Conservation (phyloP, 2,888 invertebrate genomes). For the Neoaliturus tenellus region DNA sequence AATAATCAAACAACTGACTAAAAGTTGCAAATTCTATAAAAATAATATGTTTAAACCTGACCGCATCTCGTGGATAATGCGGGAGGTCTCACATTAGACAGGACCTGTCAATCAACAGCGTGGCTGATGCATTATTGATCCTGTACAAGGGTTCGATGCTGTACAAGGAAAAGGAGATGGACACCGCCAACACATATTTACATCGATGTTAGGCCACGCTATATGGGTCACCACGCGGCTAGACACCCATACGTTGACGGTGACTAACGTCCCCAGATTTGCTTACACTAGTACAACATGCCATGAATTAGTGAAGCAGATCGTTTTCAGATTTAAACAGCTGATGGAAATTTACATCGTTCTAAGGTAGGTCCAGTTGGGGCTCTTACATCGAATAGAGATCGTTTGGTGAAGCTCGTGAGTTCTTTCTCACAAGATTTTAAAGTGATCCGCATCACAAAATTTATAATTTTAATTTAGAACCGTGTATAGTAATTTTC, state of each 20-base stretch:
- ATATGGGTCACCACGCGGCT: not conserved
- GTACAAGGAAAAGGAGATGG: constrained; percentile 8
- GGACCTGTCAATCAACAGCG: not conserved
- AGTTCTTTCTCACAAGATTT: no score
- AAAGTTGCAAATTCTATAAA: no score
- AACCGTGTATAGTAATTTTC: no score
- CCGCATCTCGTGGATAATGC: not conserved
- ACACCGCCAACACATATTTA: not conserved
- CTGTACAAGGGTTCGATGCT: not conserved
- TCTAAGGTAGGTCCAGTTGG: not conserved
- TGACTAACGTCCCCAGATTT: not conserved
- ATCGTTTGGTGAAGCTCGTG: no score
- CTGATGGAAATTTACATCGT: not conserved
- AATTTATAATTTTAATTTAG: no score
- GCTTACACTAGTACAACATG: not conserved
- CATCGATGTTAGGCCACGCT: not conserved
- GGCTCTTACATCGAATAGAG: not conserved
- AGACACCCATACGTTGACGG: not conserved
- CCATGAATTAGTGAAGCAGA: not conserved
- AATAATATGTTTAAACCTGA: no score
- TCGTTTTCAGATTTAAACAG: not conserved
- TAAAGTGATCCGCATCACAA: no score
- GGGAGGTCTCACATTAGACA: not conserved
- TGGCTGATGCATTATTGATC: constrained; percentile 9
- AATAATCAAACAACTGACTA: no score